Percentiles rank a stretch among this genome's conserved stretches.
Evolutionary conservation across 2,888 invertebrate genomes (phyloP).

Genomic region (Lithophane semibrunnea): DNA sequence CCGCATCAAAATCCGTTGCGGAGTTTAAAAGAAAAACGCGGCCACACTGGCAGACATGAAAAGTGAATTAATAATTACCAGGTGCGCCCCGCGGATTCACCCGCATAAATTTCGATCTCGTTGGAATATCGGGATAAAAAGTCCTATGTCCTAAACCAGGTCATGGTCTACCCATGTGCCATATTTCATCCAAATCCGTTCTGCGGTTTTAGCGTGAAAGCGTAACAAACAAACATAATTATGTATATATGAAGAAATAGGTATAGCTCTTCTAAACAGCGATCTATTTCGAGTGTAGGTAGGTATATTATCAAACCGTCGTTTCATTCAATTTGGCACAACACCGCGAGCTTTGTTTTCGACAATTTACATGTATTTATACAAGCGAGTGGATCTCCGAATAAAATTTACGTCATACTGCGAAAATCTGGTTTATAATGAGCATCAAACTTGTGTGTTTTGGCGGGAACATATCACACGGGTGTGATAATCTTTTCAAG

Average conservation of each 20-base stretch:
- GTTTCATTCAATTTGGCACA: constrained; percentile 54
- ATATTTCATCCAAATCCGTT: too few species aligned
- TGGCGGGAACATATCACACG: constrained; percentile 11
- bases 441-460: constrained; percentile 32
- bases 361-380: constrained; percentile 63
- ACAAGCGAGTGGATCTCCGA: constrained; percentile 54
- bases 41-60: background rate
- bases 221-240: too few species aligned
- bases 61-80: background rate
- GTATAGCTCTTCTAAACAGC: constrained; percentile 24
- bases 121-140: too few species aligned
- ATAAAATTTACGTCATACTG: constrained; percentile 60
- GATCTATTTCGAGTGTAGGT: constrained; percentile 47
- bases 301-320: constrained; percentile 23
- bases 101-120: too few species aligned
- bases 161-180: too few species aligned
- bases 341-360: constrained; percentile 58
- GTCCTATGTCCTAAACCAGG: too few species aligned
- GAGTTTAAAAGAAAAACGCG: background rate
- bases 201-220: too few species aligned
- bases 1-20: background rate
- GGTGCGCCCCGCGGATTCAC: too few species aligned
- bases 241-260: constrained; percentile 25
- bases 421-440: constrained; percentile 47
- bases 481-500: constrained; percentile 9